These are phyloP conservation scores for Ahaetulla prasina DNA, from an alignment of 2,113 vertebrate genomes.

Conservation along the genomic window DNA sequence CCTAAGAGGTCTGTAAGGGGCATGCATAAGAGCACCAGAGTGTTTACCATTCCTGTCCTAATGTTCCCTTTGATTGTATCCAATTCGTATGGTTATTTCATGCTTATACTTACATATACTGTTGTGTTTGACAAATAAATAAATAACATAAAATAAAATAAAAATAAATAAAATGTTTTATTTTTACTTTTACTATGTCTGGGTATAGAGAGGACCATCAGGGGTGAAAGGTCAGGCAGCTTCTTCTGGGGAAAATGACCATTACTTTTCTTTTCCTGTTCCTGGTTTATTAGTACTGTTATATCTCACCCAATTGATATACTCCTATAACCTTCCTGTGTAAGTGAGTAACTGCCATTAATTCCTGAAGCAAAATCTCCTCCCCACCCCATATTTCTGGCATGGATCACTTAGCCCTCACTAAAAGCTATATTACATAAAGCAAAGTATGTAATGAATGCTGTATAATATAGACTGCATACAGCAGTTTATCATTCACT, in stretches of 20 bases:
- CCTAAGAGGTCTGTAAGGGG: too few relatives aligned
- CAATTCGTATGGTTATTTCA: too few relatives aligned
- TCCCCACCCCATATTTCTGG: not conserved
- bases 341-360: not conserved
- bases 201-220: not conserved
- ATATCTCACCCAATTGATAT: not conserved
- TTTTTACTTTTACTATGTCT: not conserved
- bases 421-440: not conserved
- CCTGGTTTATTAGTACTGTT: not conserved
- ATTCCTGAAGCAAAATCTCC: not conserved
- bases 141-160: too few relatives aligned
- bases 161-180: too few relatives aligned
- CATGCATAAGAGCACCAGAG: too few relatives aligned
- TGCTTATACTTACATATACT: too few relatives aligned
- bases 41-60: too few relatives aligned
- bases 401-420: not conserved
- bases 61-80: too few relatives aligned
- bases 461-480: not conserved
- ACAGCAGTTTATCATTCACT: not conserved
- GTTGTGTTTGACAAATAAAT: too few relatives aligned
- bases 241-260: not conserved
- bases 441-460: not conserved
- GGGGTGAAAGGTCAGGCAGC: not conserved
- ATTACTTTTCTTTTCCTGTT: not conserved
- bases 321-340: not conserved